Conservation (phyloP, 1,140 invertebrate genomes). For the Micrasema minimum region DNA sequence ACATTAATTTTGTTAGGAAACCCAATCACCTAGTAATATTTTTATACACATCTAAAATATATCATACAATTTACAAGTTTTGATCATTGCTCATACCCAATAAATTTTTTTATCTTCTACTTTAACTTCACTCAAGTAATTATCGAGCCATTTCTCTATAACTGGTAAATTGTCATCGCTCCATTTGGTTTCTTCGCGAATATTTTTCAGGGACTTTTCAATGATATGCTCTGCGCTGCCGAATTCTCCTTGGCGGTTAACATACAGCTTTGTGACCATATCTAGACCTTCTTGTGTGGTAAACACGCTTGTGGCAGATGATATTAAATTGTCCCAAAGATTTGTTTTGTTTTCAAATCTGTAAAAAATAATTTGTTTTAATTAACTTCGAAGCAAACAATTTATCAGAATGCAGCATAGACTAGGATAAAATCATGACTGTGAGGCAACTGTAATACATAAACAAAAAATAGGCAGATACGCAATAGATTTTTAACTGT, state of each 20-base stretch:
- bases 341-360: conserved; percentile 75
- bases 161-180: conserved; percentile 75
- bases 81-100: conserved; percentile 47
- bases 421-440: no score
- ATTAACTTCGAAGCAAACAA: no score
- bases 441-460: no score
- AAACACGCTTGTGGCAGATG: conserved; percentile 76
- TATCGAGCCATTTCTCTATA: conserved; percentile 75
- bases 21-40: no score
- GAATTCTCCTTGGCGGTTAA: conserved; percentile 70
- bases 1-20: background rate
- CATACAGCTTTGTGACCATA: conserved; percentile 72
- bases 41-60: background rate
- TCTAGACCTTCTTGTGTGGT: conserved; percentile 76
- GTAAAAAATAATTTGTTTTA: conserved; percentile 35
- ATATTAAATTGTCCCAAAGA: conserved; percentile 78
- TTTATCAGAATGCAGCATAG: no score
- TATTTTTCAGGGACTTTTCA: conserved; percentile 73
- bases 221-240: conserved; percentile 75
- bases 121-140: conserved; percentile 61
- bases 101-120: conserved; percentile 54
- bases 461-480: no score
- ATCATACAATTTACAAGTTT: background rate
- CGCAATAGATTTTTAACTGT: no score
- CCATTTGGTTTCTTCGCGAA: conserved; percentile 76